These are phyloP conservation scores for Galerucella nymphaeae DNA, from an alignment of 2,888 invertebrate species.

Conservation along the genomic window DNA sequence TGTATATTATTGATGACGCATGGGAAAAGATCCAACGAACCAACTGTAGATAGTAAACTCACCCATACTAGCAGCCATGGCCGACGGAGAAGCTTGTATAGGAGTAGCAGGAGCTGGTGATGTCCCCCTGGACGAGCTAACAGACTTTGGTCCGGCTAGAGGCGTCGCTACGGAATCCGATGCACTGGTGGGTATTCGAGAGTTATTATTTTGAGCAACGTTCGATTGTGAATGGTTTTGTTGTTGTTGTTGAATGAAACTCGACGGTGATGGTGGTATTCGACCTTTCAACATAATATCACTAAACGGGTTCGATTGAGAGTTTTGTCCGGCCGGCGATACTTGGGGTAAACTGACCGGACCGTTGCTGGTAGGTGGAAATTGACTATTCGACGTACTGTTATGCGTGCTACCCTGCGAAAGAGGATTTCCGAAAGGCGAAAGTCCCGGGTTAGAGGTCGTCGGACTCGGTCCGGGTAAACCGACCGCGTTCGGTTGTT, in stretches of 20 bases:
- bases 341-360: slow-evolving; percentile 62
- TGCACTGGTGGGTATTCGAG: slow-evolving; percentile 60
- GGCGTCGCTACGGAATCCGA: slow-evolving; percentile 67
- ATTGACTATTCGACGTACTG: slow-evolving; percentile 60
- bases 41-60: too few species aligned
- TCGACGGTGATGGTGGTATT: slow-evolving; percentile 64
- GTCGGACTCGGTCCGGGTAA: slow-evolving; percentile 84
- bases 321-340: slow-evolving; percentile 62
- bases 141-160: slow-evolving; percentile 70
- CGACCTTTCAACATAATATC: slow-evolving; percentile 71
- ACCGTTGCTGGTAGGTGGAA: slow-evolving; percentile 64
- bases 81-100: slow-evolving; percentile 62
- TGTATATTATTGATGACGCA: too few species aligned
- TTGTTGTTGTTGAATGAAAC: slow-evolving; percentile 56
- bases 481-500: slow-evolving; percentile 75
- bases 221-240: slow-evolving; percentile 54
- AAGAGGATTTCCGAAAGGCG: slow-evolving; percentile 77
- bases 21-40: too few species aligned
- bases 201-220: slow-evolving; percentile 59
- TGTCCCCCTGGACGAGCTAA: slow-evolving; percentile 71
- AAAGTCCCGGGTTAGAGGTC: slow-evolving; percentile 72
- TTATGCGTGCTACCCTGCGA: slow-evolving; percentile 55
- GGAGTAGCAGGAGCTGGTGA: slow-evolving; percentile 68
- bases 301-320: slow-evolving; percentile 67
- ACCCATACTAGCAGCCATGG: slow-evolving; percentile 65